Evolutionary conservation across 92 coral and sea anemone genomes (phyloP).

Genomic region (Nematostella vectensis): DNA sequence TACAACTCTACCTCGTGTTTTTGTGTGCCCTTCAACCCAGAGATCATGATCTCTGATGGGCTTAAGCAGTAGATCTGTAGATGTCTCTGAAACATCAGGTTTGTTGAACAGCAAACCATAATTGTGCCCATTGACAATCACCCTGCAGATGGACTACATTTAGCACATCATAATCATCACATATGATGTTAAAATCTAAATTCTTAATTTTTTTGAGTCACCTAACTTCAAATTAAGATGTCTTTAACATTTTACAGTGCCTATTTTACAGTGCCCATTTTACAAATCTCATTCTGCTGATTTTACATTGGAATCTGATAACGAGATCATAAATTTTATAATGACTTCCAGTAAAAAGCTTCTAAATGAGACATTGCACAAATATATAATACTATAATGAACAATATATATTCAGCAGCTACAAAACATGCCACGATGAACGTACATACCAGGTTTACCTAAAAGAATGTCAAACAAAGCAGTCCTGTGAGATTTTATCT

Average conservation of each 20-base stretch:
- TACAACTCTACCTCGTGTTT: conserved; percentile 2
- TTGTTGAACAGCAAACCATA: conserved; percentile 8
- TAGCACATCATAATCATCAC: conserved; percentile 12
- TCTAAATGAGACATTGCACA: background rate
- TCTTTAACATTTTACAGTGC: too few species aligned
- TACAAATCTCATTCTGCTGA: too few species aligned
- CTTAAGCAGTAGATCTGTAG: background rate
- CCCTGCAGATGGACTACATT: conserved; percentile 18
- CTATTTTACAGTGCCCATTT: too few species aligned
- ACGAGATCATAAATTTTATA: background rate
- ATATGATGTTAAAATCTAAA: background rate
- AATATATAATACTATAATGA: background rate
- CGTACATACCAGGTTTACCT: conserved; percentile 3
- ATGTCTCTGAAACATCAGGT: background rate
- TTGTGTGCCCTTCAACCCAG: conserved; percentile 16
- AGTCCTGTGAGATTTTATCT: too few species aligned
- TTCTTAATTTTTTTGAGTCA: too few species aligned
- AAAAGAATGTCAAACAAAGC: too few species aligned
- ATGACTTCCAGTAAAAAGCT: background rate
- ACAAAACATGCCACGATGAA: background rate
- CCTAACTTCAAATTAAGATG: too few species aligned
- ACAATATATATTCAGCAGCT: too few species aligned
- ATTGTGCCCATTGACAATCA: conserved; percentile 8
- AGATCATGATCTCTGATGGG: conserved; percentile 18
- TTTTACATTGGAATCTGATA: too few species aligned